Percentiles rank a stretch among this genome's conserved stretches.
These are phyloP conservation scores for Pholis gunnellus DNA, from an alignment of 2,113 vertebrate species.

Conservation along the genomic window DNA sequence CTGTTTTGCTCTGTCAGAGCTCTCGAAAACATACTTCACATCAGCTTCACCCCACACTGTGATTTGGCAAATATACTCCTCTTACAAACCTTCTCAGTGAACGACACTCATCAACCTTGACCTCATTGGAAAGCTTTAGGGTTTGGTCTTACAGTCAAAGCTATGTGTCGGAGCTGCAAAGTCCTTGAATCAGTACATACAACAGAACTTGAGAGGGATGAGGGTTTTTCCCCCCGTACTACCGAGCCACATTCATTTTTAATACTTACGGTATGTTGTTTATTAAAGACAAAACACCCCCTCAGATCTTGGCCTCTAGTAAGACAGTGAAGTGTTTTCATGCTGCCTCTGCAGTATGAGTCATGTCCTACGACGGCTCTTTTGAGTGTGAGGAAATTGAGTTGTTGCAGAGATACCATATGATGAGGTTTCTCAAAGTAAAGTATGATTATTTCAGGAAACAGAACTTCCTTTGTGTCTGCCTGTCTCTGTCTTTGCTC, in stretches of 20 bases:
- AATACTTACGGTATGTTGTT: constrained; percentile 60
- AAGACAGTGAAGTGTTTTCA: constrained; percentile 70
- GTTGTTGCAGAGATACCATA: constrained; percentile 58
- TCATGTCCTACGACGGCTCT: constrained; percentile 61
- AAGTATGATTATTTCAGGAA: constrained; percentile 51
- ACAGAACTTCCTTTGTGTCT: constrained; percentile 36
- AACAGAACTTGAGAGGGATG: constrained; percentile 32
- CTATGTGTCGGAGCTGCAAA: constrained; percentile 14
- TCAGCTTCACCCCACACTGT: constrained; percentile 42
- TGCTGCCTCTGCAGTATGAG: constrained; percentile 58
- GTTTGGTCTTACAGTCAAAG: constrained; percentile 33
- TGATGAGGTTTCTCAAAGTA: constrained; percentile 48
- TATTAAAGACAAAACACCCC: constrained; percentile 58
- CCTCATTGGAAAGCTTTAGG: constrained; percentile 41
- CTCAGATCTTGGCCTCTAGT: constrained; percentile 63
- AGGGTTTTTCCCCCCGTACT: constrained; percentile 15
- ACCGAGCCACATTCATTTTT: constrained; percentile 33
- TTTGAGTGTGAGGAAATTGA: constrained; percentile 62
- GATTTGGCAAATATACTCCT: constrained; percentile 43
- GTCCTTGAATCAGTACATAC: constrained; percentile 49
- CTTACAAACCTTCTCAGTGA: constrained; percentile 38
- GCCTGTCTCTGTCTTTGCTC: background rate
- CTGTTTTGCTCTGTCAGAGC: constrained; percentile 25
- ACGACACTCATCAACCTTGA: constrained; percentile 55
- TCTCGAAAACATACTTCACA: constrained; percentile 38